Evolutionary conservation across 2,888 invertebrate species (phyloP).

Genomic region (Cryptus armator): DNA sequence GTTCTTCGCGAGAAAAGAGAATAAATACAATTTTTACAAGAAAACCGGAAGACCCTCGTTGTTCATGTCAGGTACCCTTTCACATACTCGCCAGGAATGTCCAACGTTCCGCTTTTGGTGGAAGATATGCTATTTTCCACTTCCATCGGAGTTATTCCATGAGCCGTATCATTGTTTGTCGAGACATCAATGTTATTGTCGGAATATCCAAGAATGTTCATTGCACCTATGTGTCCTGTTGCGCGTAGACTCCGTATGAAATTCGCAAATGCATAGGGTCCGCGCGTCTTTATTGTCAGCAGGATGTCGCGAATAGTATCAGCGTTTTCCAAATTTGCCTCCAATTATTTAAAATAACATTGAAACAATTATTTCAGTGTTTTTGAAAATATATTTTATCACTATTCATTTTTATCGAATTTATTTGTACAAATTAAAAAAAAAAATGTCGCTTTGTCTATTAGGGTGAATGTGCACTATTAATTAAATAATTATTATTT

Average conservation of each 20-base stretch:
- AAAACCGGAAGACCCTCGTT: no score
- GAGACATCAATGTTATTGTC: slow-evolving; percentile 8
- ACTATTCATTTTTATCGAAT: background rate
- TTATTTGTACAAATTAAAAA: background rate
- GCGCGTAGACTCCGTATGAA: slow-evolving; percentile 76
- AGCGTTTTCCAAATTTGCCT: slow-evolving; percentile 72
- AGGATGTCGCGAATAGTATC: slow-evolving; percentile 76
- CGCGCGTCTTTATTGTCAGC: slow-evolving; percentile 79
- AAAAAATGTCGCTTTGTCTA: no score
- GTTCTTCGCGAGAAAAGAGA: background rate
- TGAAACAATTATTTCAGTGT: background rate
- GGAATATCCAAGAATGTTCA: slow-evolving; percentile 71
- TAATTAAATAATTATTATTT: background rate
- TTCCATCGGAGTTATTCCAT: background rate
- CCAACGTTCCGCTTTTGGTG: no score
- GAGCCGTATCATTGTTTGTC: slow-evolving; percentile 35
- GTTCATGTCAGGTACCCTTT: no score
- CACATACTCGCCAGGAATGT: no score
- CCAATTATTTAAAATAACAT: slow-evolving; percentile 40
- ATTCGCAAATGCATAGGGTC: slow-evolving; percentile 80
- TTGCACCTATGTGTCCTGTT: slow-evolving; percentile 75
- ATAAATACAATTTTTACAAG: background rate
- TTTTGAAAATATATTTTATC: background rate
- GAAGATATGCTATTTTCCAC: no score
- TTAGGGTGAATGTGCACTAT: background rate